Conservation (phyloP, 1,140 invertebrate species). For the Lasioglossum baleicum region DNA sequence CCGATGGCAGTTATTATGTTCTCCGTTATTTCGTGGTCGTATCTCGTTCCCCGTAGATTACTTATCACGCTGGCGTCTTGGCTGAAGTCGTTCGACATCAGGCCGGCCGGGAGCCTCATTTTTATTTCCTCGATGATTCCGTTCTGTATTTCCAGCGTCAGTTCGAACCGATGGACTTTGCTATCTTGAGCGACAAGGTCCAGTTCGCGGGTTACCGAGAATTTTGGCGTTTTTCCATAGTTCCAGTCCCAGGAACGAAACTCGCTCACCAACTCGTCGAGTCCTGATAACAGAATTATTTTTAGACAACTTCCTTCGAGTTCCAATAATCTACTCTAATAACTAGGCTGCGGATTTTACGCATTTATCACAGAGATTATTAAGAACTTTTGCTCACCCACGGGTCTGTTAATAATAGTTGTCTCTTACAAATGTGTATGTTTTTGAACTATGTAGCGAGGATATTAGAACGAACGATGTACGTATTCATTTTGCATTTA, state of each 20-base stretch:
- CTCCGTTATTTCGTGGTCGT: conserved; percentile 70
- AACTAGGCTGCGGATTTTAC: no score
- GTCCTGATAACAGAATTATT: conserved; percentile 79
- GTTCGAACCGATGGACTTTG: conserved; percentile 62
- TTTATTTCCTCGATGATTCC: conserved; percentile 75
- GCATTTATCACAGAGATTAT: no score
- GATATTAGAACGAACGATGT: no score
- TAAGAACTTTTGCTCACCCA: no score
- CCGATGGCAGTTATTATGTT: conserved; percentile 72
- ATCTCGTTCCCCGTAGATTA: conserved; percentile 71
- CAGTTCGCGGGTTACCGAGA: conserved; percentile 82
- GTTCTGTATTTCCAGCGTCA: conserved; percentile 69
- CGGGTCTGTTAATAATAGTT: no score
- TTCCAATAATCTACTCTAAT: neutral
- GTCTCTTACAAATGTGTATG: no score
- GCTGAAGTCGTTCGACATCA: conserved; percentile 53
- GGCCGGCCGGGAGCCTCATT: conserved; percentile 70
- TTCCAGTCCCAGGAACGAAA: conserved; percentile 92
- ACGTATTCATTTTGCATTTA: no score
- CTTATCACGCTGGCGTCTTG: conserved; percentile 74
- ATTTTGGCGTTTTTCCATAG: conserved; percentile 93
- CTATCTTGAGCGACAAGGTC: conserved; percentile 59
- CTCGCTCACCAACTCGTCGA: conserved; percentile 81
- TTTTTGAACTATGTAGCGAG: no score
- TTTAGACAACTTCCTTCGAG: neutral